Evolutionary conservation across 2,113 vertebrate species (phyloP).

Genomic region (Hippocampus barbouri): DNA sequence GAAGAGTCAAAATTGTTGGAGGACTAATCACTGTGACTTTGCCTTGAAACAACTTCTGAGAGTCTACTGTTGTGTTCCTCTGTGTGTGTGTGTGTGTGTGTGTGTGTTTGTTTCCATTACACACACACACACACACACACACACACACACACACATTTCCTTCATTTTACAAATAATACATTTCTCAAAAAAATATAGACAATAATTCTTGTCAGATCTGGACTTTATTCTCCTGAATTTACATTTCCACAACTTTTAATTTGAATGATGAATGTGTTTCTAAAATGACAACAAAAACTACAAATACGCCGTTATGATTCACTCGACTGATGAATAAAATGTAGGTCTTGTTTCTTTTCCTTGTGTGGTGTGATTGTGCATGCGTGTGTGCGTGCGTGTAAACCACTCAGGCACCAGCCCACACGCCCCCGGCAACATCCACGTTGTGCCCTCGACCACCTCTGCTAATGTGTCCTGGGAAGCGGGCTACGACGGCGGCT

Average conservation of each 20-base stretch:
- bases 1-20: neutral
- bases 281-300: neutral
- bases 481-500: constrained; percentile 96
- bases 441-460: constrained; percentile 86
- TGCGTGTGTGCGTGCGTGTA: neutral
- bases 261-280: too few relatives aligned
- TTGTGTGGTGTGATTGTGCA: neutral
- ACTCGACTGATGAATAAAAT: constrained; percentile 10
- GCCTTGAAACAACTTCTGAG: neutral
- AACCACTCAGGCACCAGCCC: constrained; percentile 90
- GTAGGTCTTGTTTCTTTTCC: constrained; percentile 31
- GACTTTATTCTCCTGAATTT: too few relatives aligned
- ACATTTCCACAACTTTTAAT: too few relatives aligned
- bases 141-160: too few relatives aligned
- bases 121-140: fast-evolving
- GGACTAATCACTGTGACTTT: neutral
- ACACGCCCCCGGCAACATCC: constrained; percentile 89
- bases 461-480: constrained; percentile 98
- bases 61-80: neutral
- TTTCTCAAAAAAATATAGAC: too few relatives aligned
- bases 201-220: too few relatives aligned
- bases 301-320: neutral
- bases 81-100: too few relatives aligned
- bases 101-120: too few relatives aligned
- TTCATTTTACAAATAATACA: too few relatives aligned